These are phyloP conservation scores for Megalopta genalis DNA, from an alignment of 1,140 invertebrate species.

Conservation along the genomic window DNA sequence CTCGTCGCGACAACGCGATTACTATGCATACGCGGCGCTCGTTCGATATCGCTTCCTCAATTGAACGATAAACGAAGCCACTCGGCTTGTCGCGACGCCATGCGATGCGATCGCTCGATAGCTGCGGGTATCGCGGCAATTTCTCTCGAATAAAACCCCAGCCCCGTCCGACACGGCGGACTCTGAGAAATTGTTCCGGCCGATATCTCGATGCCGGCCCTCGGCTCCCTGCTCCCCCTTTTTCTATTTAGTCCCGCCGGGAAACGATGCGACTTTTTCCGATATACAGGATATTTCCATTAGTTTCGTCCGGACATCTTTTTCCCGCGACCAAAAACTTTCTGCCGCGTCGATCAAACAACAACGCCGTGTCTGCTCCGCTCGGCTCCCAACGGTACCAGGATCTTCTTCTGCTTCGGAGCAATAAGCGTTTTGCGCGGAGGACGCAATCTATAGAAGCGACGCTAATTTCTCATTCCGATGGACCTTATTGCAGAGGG, in stretches of 20 bases:
- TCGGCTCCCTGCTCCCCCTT: background rate
- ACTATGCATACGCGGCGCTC: background rate
- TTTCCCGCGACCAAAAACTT: too few species aligned
- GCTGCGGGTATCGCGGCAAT: slow-evolving; percentile 13
- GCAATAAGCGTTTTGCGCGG: too few species aligned
- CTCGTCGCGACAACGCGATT: background rate
- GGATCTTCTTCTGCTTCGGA: too few species aligned
- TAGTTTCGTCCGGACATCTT: too few species aligned
- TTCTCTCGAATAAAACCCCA: slow-evolving; percentile 10
- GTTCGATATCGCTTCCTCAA: slow-evolving; percentile 30
- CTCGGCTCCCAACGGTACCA: too few species aligned
- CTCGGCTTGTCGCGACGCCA: background rate
- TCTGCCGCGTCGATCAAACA: too few species aligned
- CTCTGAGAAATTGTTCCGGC: background rate
- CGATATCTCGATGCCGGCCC: background rate
- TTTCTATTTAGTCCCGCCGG: background rate
- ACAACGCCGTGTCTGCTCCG: too few species aligned
- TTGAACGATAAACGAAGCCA: slow-evolving; percentile 21
- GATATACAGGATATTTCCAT: background rate
- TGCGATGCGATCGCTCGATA: slow-evolving; percentile 26
- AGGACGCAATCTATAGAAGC: too few species aligned
- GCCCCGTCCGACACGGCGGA: background rate
- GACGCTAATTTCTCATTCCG: too few species aligned
- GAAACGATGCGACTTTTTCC: background rate
- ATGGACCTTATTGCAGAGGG: too few species aligned